Conservation (phyloP, 2,797 vertebrate species). For the Clarias platycephalus region DNA sequence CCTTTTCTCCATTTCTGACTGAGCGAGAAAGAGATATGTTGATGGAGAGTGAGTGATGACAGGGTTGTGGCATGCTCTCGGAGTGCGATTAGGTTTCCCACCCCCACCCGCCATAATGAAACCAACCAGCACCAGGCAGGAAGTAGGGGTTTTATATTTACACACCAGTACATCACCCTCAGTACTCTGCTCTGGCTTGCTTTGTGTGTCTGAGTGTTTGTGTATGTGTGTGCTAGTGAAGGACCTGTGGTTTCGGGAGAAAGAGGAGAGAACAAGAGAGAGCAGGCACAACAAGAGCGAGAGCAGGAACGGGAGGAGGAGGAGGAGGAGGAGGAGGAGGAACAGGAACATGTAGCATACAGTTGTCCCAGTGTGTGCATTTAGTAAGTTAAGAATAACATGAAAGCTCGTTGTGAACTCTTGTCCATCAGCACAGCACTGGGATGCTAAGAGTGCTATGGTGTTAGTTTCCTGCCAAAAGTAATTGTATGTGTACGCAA, state of each 20-base stretch:
- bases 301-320: neutral
- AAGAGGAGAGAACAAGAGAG: slow-evolving; percentile 11
- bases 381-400: slow-evolving; percentile 50
- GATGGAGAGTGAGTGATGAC: slow-evolving; percentile 49
- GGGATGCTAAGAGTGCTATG: slow-evolving; percentile 22
- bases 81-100: slow-evolving; percentile 71
- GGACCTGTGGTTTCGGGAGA: slow-evolving; percentile 35
- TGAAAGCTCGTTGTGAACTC: slow-evolving; percentile 41
- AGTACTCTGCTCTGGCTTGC: slow-evolving; percentile 36
- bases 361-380: slow-evolving; percentile 24
- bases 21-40: slow-evolving; percentile 34
- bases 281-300: neutral
- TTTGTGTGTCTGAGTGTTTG: slow-evolving; percentile 27
- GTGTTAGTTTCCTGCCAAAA: slow-evolving; percentile 26
- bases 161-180: slow-evolving; percentile 70
- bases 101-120: slow-evolving; percentile 64
- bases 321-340: slow-evolving; percentile 17
- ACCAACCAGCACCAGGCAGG: slow-evolving; percentile 63
- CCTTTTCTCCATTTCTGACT: slow-evolving; percentile 35
- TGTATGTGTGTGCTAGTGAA: slow-evolving; percentile 27
- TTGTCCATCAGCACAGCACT: slow-evolving; percentile 43
- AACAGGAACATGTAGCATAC: slow-evolving; percentile 6
- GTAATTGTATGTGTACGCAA: slow-evolving; percentile 15
- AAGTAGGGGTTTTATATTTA: slow-evolving; percentile 73
- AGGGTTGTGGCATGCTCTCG: slow-evolving; percentile 61